Percentiles rank a stretch among this genome's conserved stretches.
Conservation (phyloP, 2,797 vertebrate genomes). For the Tiaroga cobitis region DNA sequence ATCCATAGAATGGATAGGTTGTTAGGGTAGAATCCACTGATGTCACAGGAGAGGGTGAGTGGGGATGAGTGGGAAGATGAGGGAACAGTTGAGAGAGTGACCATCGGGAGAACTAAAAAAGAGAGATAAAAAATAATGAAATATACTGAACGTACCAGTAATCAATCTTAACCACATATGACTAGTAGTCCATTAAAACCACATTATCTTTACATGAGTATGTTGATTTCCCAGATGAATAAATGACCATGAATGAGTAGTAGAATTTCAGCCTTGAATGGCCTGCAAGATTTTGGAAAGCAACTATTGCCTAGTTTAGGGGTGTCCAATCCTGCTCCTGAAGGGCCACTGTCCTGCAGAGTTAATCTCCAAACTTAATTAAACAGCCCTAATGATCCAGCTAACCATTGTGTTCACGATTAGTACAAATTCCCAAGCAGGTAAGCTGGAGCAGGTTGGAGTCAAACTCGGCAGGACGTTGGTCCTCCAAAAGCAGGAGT, state of each 20-base stretch:
- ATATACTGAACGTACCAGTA: not conserved
- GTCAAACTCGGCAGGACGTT: not conserved
- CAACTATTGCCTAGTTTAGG: not conserved
- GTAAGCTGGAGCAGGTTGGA: not conserved
- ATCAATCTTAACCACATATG: too few species aligned
- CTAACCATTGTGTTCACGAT: not conserved
- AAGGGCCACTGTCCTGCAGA: not conserved
- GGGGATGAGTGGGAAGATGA: constrained; percentile 58
- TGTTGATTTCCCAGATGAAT: not conserved
- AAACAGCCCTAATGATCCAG: not conserved
- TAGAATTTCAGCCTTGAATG: not conserved
- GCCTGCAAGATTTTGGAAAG: not conserved
- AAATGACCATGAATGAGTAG: not conserved
- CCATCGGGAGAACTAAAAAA: constrained; percentile 68
- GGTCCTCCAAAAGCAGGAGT: not conserved
- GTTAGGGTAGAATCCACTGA: constrained; percentile 77
- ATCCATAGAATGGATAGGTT: constrained; percentile 75
- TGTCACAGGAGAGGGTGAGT: constrained; percentile 77
- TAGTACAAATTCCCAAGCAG: not conserved
- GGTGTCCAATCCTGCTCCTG: not conserved
- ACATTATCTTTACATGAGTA: not conserved
- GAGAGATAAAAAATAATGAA: not conserved
- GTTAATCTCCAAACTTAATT: not conserved
- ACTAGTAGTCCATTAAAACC: not conserved
- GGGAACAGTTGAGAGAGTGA: constrained; percentile 67